Conservation (phyloP, 2,113 vertebrate genomes). For the Ciconia boyciana region DNA sequence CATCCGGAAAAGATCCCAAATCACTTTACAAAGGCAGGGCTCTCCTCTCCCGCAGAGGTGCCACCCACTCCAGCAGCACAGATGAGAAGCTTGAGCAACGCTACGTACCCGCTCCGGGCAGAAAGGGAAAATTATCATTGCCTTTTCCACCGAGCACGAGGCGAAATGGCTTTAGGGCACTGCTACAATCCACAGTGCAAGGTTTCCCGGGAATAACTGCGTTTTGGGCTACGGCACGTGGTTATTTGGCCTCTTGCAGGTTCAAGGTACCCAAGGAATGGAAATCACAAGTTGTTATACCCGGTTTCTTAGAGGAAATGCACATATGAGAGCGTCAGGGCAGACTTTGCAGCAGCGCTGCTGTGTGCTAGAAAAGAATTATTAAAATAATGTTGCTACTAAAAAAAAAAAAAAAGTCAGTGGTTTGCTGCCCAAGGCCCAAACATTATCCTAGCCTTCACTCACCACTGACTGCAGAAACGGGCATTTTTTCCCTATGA, state of each 20-base stretch:
- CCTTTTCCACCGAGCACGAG: background rate
- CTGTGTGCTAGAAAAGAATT: background rate
- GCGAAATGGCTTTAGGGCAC: background rate
- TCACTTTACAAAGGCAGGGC: background rate
- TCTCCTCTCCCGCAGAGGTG: background rate
- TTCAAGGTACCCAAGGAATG: background rate
- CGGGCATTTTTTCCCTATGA: background rate
- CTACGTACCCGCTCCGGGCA: background rate
- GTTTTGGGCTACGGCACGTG: accelerated
- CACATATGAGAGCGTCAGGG: accelerated
- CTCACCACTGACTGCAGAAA: background rate
- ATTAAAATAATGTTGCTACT: background rate
- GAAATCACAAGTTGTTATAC: no score
- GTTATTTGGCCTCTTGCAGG: background rate
- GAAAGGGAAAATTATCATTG: background rate
- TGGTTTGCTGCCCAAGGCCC: background rate
- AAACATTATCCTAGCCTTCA: background rate
- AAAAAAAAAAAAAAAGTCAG: background rate
- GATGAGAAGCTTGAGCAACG: background rate
- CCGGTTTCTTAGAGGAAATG: accelerated
- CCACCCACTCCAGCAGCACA: background rate
- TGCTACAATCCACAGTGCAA: accelerated
- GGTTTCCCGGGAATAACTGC: background rate
- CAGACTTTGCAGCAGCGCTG: background rate
- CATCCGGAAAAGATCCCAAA: background rate